These are phyloP conservation scores for Morpho deidamia DNA, from an alignment of 2,888 invertebrate genomes.

Conservation along the genomic window DNA sequence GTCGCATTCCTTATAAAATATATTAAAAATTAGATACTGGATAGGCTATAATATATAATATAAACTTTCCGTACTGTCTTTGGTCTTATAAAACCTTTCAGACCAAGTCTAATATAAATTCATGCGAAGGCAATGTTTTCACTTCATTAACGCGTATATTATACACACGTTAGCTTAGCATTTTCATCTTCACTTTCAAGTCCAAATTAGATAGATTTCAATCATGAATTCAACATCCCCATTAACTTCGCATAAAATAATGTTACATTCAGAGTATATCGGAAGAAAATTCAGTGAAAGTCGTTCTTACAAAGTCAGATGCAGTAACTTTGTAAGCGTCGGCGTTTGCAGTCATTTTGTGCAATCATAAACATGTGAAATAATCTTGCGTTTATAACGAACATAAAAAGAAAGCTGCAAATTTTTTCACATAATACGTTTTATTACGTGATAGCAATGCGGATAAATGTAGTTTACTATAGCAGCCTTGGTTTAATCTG, in stretches of 20 bases:
- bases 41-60: too few relatives aligned
- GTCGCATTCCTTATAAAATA: too few relatives aligned
- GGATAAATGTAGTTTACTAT: neutral
- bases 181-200: conserved; percentile 1
- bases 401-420: conserved; percentile 16
- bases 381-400: conserved; percentile 8
- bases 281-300: conserved; percentile 11
- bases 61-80: too few relatives aligned
- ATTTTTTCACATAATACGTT: conserved; percentile 6
- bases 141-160: neutral
- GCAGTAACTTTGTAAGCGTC: neutral
- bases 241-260: conserved; percentile 2
- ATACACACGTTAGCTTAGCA: conserved; percentile 10
- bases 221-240: conserved; percentile 2
- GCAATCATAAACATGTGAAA: conserved; percentile 11
- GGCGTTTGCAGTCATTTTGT: conserved; percentile 4
- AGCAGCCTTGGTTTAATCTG: neutral
- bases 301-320: neutral
- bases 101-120: too few relatives aligned
- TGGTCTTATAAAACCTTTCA: too few relatives aligned
- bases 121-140: too few relatives aligned
- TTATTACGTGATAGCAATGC: conserved; percentile 7
- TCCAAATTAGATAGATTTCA: neutral
- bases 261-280: neutral
- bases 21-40: too few relatives aligned